Evolutionary conservation across 2,113 vertebrate species (phyloP).

Genomic region (Tupaia chinensis): DNA sequence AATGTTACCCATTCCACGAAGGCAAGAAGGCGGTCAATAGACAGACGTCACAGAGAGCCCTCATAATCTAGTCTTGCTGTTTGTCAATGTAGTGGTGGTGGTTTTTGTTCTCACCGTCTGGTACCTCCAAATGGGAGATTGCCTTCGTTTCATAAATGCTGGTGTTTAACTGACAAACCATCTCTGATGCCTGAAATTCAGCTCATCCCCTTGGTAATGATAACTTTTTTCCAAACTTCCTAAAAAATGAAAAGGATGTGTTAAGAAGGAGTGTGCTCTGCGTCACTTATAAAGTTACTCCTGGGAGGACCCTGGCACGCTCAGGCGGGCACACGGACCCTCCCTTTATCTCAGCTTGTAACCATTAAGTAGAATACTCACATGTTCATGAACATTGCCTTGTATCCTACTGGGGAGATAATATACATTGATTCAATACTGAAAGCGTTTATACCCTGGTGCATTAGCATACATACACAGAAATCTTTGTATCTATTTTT

Average conservation of each 20-base stretch:
- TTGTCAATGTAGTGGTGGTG: neutral
- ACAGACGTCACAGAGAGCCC: neutral
- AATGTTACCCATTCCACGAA: neutral
- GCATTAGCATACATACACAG: no score
- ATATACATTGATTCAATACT: neutral
- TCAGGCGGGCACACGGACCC: neutral
- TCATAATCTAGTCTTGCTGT: neutral
- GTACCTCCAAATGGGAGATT: neutral
- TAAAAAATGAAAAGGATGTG: neutral
- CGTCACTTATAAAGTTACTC: neutral
- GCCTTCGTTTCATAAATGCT: neutral
- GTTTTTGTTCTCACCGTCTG: neutral
- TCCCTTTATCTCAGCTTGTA: neutral
- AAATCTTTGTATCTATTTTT: no score
- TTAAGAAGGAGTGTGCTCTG: neutral
- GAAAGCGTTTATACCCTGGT: neutral
- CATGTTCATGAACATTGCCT: neutral
- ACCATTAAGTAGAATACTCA: neutral
- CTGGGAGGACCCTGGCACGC: neutral
- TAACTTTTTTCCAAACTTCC: neutral
- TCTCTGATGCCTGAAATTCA: neutral
- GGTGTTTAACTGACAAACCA: neutral
- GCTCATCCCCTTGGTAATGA: neutral
- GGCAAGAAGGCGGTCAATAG: neutral
- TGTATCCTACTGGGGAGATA: neutral